Conservation (phyloP, 2,113 vertebrate genomes). For the Dryoscopus gambensis region DNA sequence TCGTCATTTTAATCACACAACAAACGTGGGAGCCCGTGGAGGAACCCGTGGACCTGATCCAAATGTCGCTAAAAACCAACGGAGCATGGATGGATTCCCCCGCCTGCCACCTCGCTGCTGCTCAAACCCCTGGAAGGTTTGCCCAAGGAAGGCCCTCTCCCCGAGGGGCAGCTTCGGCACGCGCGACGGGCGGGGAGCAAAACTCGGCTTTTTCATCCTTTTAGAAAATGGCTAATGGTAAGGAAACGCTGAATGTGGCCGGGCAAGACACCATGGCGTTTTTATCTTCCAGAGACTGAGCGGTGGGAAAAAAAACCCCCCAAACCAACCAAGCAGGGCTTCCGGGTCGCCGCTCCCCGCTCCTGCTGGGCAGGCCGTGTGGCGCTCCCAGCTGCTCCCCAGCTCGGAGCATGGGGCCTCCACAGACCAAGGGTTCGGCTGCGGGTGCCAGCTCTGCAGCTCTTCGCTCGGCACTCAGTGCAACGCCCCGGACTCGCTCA, state of each 20-base stretch:
- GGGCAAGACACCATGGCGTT: neutral
- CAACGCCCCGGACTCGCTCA: rapidly evolving
- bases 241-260: neutral
- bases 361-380: neutral
- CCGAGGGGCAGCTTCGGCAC: rapidly evolving
- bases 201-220: neutral
- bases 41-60: neutral
- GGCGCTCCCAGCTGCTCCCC: neutral
- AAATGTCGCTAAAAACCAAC: neutral
- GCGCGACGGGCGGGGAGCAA: rapidly evolving
- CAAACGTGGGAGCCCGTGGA: neutral
- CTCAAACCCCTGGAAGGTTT: neutral
- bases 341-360: rapidly evolving
- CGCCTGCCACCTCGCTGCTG: neutral
- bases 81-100: neutral
- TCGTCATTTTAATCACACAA: neutral
- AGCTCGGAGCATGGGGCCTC: rapidly evolving
- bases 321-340: neutral
- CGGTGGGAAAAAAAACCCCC: rapidly evolving
- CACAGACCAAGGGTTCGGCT: rapidly evolving
- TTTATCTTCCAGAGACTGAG: neutral
- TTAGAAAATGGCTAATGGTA: neutral
- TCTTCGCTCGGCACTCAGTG: rapidly evolving
- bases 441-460: neutral
- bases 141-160: neutral